Conservation (phyloP, 2,113 vertebrate species). For the Podarcis cretensis region DNA sequence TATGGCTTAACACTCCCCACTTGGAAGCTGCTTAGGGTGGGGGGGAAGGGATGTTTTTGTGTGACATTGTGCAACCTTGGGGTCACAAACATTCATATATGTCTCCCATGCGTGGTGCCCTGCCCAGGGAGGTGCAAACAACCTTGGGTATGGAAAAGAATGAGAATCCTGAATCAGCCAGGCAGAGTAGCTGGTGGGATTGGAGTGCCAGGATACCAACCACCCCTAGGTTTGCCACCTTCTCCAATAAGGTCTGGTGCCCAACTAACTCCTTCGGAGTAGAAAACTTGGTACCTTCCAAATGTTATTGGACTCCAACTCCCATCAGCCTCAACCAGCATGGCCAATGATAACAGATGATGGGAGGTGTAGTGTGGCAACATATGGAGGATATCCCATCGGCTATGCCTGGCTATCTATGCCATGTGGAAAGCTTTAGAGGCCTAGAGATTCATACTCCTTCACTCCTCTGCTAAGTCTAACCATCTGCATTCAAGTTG, state of each 20-base stretch:
- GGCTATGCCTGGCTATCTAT: not conserved
- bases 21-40: too few relatives aligned
- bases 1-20: too few relatives aligned
- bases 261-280: not conserved
- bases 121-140: not conserved
- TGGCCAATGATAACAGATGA: too few relatives aligned
- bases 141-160: not conserved
- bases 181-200: not conserved
- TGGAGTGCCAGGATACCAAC: not conserved
- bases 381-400: too few relatives aligned
- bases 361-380: too few relatives aligned
- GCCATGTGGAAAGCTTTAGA: not conserved
- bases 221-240: not conserved
- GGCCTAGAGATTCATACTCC: not conserved
- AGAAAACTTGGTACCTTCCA: too few relatives aligned
- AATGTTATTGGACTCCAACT: not conserved
- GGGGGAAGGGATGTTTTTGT: too few relatives aligned
- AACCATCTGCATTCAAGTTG: not conserved
- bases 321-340: too few relatives aligned
- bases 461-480: not conserved
- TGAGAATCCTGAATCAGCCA: not conserved
- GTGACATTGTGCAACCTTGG: too few relatives aligned
- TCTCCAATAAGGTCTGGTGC: not conserved
- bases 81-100: too few relatives aligned
- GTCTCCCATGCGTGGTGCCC: too few relatives aligned